Percentiles rank a stretch among this genome's conserved stretches.
Evolutionary conservation across 2,797 vertebrate species (phyloP).

Genomic region (Prionace glauca): DNA sequence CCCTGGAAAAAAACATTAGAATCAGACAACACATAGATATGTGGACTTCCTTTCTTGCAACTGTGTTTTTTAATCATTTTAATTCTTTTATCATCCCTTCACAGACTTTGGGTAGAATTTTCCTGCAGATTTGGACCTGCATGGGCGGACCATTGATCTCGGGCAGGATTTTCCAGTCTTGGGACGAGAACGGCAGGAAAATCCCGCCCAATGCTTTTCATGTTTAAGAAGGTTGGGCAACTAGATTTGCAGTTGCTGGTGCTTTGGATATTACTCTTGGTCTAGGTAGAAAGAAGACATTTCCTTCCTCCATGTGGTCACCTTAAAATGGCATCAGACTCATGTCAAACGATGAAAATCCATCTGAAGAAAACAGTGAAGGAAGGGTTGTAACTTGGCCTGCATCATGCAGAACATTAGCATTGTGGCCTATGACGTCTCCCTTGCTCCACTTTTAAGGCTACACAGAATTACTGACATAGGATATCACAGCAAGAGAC

Average conservation of each 20-base stretch:
- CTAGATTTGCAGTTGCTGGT: neutral
- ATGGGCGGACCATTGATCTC: too few relatives aligned
- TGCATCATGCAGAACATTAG: neutral
- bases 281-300: neutral
- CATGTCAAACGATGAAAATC: neutral
- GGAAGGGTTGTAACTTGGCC: neutral
- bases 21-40: neutral
- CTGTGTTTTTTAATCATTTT: neutral
- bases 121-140: too few relatives aligned
- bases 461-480: neutral
- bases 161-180: too few relatives aligned
- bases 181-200: too few relatives aligned
- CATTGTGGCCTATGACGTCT: neutral
- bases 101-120: too few relatives aligned
- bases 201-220: neutral
- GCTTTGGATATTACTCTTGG: neutral
- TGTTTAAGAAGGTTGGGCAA: neutral
- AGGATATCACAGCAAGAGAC: neutral
- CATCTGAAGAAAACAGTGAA: too few relatives aligned
- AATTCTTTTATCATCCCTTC: neutral
- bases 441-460: neutral
- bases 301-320: neutral
- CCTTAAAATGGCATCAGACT: neutral
- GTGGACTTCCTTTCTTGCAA: neutral
- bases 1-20: slow-evolving; percentile 49